A percentile compares a stretch with the other conserved stretches of the same genome.
Evolutionary conservation across 1,140 invertebrate genomes (phyloP).

Genomic region (Rhizoglyphus robini): DNA sequence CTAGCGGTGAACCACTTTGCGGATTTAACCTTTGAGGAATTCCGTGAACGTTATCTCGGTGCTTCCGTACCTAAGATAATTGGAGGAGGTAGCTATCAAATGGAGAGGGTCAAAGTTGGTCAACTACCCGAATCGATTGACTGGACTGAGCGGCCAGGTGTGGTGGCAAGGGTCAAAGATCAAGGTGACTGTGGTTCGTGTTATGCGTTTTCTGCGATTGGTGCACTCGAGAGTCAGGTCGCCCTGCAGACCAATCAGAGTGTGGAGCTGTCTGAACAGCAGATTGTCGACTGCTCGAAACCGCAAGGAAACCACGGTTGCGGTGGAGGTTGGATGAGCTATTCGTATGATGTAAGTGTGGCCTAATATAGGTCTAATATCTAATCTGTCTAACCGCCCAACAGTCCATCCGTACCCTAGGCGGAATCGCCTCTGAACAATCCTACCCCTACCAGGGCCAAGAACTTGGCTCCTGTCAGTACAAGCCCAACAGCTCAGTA

Average conservation of each 20-base stretch:
- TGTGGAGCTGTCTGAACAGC: conserved; percentile 89
- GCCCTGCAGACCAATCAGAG: conserved; percentile 67
- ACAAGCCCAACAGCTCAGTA: conserved; percentile 45
- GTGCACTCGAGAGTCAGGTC: conserved; percentile 86
- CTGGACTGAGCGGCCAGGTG: conserved; percentile 69
- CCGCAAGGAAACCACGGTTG: conserved; percentile 90
- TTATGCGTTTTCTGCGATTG: conserved; percentile 86
- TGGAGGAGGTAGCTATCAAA: no score
- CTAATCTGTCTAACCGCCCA: conserved; percentile 49
- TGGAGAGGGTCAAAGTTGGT: background rate
- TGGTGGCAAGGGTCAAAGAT: conserved; percentile 64
- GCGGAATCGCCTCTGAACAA: conserved; percentile 40
- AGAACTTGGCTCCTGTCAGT: conserved; percentile 45
- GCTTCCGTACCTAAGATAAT: no score
- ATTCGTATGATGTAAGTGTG: no score
- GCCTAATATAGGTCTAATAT: no score
- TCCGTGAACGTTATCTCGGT: no score
- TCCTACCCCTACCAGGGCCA: conserved; percentile 35
- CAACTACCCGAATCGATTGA: conserved; percentile 58
- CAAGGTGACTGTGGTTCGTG: conserved; percentile 54
- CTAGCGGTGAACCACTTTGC: conserved; percentile 15
- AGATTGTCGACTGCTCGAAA: conserved; percentile 82
- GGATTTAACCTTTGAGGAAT: conserved; percentile 44
- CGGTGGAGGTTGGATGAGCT: conserved; percentile 85
- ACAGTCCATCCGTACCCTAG: conserved; percentile 34